Percentiles rank a stretch among this genome's conserved stretches.
These are phyloP conservation scores for Melospiza georgiana DNA, from an alignment of 2,113 vertebrate species.

Conservation along the genomic window DNA sequence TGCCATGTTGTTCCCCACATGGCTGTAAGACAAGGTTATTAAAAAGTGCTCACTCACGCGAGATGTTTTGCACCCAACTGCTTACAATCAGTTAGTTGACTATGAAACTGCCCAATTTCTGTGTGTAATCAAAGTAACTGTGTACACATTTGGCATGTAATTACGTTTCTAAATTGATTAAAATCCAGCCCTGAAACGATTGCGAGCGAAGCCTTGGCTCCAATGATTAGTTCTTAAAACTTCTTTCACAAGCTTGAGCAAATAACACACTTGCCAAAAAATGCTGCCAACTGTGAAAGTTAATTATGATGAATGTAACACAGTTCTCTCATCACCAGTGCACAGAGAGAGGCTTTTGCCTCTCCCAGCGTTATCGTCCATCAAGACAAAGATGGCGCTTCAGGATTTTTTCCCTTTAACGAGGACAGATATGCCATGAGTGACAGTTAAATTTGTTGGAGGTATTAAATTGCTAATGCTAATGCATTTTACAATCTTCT, in stretches of 20 bases:
- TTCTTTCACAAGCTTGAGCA: slow-evolving; percentile 40
- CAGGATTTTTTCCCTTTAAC: slow-evolving; percentile 57
- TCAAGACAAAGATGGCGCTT: slow-evolving; percentile 57
- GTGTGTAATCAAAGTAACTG: slow-evolving; percentile 62
- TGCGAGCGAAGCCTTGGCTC: slow-evolving; percentile 43
- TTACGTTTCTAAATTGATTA: slow-evolving; percentile 63
- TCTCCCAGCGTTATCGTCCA: slow-evolving; percentile 60
- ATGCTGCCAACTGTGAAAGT: slow-evolving; percentile 54
- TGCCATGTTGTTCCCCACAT: neutral
- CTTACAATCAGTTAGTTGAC: slow-evolving; percentile 45
- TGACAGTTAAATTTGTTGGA: slow-evolving; percentile 83
- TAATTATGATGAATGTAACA: slow-evolving; percentile 73
- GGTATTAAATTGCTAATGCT: slow-evolving; percentile 83
- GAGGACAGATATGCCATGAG: slow-evolving; percentile 74
- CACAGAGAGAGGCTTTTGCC: slow-evolving; percentile 53
- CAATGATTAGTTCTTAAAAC: slow-evolving; percentile 59
- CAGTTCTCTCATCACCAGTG: neutral
- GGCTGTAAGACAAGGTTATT: neutral
- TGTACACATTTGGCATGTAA: slow-evolving; percentile 66
- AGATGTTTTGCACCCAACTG: slow-evolving; percentile 33
- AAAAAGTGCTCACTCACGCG: neutral
- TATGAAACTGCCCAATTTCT: slow-evolving; percentile 53
- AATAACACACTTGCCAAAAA: slow-evolving; percentile 53
- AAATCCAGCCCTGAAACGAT: slow-evolving; percentile 54
- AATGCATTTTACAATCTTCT: slow-evolving; percentile 81